Evolutionary conservation across 37 sponge, comb jelly and placozoan genomes (phyloP).

Genomic region (Ianthella basta): DNA sequence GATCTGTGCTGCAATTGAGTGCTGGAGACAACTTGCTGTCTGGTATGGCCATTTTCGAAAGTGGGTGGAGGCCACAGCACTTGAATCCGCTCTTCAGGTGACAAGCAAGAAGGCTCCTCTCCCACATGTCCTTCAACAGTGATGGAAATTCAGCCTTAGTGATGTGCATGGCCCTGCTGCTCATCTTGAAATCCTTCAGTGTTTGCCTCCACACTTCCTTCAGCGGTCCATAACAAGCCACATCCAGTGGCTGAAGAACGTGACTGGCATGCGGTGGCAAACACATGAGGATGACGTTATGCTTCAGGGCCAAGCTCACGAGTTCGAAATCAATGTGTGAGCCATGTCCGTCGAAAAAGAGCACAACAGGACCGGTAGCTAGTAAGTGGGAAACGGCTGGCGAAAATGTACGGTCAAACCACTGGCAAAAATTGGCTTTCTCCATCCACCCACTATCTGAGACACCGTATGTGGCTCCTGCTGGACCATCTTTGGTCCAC

Average conservation of each 20-base stretch:
- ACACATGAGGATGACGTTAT: conserved; percentile 37
- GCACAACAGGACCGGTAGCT: conserved; percentile 26
- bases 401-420: conserved; percentile 22
- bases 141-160: conserved; percentile 56
- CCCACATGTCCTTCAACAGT: conserved; percentile 26
- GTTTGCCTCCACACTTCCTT: conserved; percentile 50
- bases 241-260: conserved; percentile 53
- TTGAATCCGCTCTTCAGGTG: conserved; percentile 40
- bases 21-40: conserved; percentile 4
- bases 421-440: conserved; percentile 24
- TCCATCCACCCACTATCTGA: conserved; percentile 47
- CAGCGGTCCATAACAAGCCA: conserved; percentile 41
- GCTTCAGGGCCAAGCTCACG: neutral
- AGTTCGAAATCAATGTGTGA: conserved; percentile 31
- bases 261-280: conserved; percentile 44
- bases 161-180: conserved; percentile 25
- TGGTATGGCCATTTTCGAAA: neutral
- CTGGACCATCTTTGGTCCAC: conserved; percentile 43
- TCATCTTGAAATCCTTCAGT: conserved; percentile 35
- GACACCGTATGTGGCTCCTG: conserved; percentile 33
- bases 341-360: conserved; percentile 38
- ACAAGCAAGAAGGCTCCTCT: conserved; percentile 15
- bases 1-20: neutral
- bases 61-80: conserved; percentile 42
- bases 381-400: conserved; percentile 30